A percentile compares a stretch with the other conserved stretches of the same genome.
These are phyloP conservation scores for Amphiprion ocellaris DNA, from an alignment of 2,113 vertebrate genomes.

Conservation along the genomic window DNA sequence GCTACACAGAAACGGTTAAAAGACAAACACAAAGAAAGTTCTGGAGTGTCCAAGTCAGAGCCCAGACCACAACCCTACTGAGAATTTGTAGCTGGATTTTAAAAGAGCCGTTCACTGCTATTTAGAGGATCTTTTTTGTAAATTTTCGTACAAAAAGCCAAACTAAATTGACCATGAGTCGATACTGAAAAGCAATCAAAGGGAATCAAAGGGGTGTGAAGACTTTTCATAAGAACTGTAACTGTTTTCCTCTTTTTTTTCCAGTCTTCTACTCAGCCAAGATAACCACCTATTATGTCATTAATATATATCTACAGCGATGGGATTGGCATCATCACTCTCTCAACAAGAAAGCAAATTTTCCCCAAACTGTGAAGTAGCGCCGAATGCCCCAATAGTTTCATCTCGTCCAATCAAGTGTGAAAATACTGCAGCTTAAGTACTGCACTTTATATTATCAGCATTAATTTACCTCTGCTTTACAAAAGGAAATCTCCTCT, in stretches of 20 bases:
- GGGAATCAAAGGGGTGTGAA: too few relatives aligned
- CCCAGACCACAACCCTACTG: too few relatives aligned
- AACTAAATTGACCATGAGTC: too few relatives aligned
- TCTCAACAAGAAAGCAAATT: background rate
- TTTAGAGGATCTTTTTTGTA: too few relatives aligned
- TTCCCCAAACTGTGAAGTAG: background rate
- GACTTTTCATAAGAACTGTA: too few relatives aligned
- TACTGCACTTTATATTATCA: slow-evolving; percentile 33
- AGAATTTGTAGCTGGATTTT: too few relatives aligned
- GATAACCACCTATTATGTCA: background rate
- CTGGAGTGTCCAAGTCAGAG: too few relatives aligned
- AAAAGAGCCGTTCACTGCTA: too few relatives aligned
- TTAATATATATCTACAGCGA: background rate
- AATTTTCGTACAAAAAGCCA: too few relatives aligned
- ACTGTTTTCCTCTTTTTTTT: background rate
- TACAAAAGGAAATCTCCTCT: slow-evolving; percentile 46
- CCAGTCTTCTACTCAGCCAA: slow-evolving; percentile 5
- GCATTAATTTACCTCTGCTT: slow-evolving; percentile 18
- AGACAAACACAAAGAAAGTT: too few relatives aligned
- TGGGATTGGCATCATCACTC: background rate
- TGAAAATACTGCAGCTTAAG: slow-evolving; percentile 49
- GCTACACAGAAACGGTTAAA: too few relatives aligned
- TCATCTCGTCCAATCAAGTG: slow-evolving; percentile 38
- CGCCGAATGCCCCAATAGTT: slow-evolving; percentile 6
- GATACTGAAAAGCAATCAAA: too few relatives aligned